Conservation (phyloP, 2,797 vertebrate species). For the Neopelma chrysocephalum region DNA sequence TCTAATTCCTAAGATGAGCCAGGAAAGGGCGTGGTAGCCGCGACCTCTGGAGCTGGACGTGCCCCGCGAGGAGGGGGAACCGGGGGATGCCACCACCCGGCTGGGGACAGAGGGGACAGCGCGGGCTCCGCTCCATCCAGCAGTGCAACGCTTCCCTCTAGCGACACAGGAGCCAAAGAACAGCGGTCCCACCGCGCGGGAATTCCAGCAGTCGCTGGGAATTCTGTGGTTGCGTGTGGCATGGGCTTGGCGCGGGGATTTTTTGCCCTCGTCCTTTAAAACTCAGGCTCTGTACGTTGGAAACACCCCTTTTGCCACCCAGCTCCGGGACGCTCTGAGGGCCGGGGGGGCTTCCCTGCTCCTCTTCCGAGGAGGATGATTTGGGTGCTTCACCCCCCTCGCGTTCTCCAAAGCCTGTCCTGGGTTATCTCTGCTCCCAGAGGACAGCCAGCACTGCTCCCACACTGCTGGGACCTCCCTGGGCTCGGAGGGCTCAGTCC, state of each 20-base stretch:
- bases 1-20: not conserved
- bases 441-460: not conserved
- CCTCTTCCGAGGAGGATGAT: rapidly evolving
- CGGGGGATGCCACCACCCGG: not conserved
- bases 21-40: rapidly evolving
- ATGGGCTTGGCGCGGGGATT: rapidly evolving
- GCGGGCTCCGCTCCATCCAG: not conserved
- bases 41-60: not conserved
- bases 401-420: too few species aligned
- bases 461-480: not conserved
- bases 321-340: not conserved
- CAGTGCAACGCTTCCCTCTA: conserved; percentile 23
- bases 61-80: not conserved
- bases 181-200: not conserved
- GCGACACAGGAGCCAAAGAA: not conserved
- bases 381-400: not conserved
- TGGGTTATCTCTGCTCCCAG: not conserved
- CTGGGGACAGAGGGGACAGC: not conserved
- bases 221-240: rapidly evolving
- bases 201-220: rapidly evolving
- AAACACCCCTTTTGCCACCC: not conserved
- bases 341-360: not conserved
- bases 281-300: not conserved
- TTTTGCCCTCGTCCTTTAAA: not conserved
- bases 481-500: not conserved